Conservation (phyloP, 2,113 vertebrate genomes). For the Eurystomus gularis region DNA sequence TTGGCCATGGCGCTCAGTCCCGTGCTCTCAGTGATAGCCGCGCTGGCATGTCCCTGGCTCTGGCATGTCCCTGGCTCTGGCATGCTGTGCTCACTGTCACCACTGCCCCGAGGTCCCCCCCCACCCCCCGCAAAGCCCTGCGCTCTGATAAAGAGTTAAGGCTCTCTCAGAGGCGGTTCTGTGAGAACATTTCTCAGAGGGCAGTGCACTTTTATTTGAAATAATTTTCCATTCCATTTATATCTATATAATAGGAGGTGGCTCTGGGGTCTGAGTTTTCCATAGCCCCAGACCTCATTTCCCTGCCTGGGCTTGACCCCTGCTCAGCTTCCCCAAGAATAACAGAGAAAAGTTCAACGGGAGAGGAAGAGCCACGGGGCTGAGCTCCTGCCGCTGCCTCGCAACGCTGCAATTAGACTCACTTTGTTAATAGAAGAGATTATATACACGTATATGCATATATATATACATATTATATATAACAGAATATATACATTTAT, state of each 20-base stretch:
- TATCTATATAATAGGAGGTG: conserved; percentile 74
- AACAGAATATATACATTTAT: background rate
- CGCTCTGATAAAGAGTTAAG: conserved; percentile 47
- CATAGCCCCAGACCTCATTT: conserved; percentile 63
- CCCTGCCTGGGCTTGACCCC: conserved; percentile 55
- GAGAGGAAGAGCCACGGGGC: background rate
- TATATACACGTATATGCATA: background rate
- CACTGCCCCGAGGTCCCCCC: background rate
- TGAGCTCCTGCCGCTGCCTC: background rate
- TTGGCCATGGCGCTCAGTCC: rapidly evolving
- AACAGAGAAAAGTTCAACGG: conserved; percentile 30
- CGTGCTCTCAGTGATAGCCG: rapidly evolving
- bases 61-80: background rate
- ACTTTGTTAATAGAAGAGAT: background rate
- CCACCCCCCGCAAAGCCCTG: background rate
- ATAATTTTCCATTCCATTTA: conserved; percentile 79
- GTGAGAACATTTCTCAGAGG: conserved; percentile 75
- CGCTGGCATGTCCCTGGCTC: background rate
- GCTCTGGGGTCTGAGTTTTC: conserved; percentile 70
- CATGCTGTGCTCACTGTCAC: background rate
- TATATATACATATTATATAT: no score
- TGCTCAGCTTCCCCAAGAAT: conserved; percentile 50
- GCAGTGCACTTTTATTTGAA: conserved; percentile 67
- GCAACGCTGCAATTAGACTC: background rate
- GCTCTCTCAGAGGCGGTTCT: conserved; percentile 27